Evolutionary conservation across 1,140 invertebrate genomes (phyloP), one percentile per base, ranked within the genome.

Genomic region (Trinorchestia longiramus): DNA sequence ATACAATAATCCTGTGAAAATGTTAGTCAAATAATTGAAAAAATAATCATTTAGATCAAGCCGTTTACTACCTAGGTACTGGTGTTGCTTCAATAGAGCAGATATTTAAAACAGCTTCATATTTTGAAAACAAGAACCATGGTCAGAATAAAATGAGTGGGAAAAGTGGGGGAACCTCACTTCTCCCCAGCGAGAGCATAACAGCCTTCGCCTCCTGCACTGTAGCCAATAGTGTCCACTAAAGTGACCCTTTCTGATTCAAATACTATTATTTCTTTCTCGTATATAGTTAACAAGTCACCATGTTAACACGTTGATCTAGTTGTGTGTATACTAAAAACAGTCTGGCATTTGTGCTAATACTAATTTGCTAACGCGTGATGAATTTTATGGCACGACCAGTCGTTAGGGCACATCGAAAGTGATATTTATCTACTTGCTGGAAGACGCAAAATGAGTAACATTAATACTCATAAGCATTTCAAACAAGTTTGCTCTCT

Each of bases 81-180:
- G 19, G 19, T 19, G 6, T 53, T 6, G 8, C 47, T 53, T 53
- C 47, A 53, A 6, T 11, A 53, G 47, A 53, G 19, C 19, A 19
- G 47, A 53, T 53, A 53, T 19, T 53, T 6, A 53, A 53, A 19
- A 53, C 6, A 6, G 47, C 47, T 8, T 6, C 19, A 53, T 19
- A 6, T 19, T 53, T 53, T 53, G 47, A 53, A 53, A 6, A 53
- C 47, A 8, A 53, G 47, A 8, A 53, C 47, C 47, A 19, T 53
- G 47, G 6, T 19, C 6, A 53, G 6, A 53, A 6, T 53, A 87
- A 36, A 6, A 41, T 8, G 88, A 43, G 43, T 41, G 36, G 88
- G 88, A 90, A 28, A 41, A 42, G 88, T 90, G 88, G 88, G 88
- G 88, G 88, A 90, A 90, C 88, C 88, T 90, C 88, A 41, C 42